Percentiles rank a stretch among this genome's conserved stretches.
phyloP scores from a whole-genome alignment of 2,797 vertebrate species.

The Chrysolophus pictus region DNA sequence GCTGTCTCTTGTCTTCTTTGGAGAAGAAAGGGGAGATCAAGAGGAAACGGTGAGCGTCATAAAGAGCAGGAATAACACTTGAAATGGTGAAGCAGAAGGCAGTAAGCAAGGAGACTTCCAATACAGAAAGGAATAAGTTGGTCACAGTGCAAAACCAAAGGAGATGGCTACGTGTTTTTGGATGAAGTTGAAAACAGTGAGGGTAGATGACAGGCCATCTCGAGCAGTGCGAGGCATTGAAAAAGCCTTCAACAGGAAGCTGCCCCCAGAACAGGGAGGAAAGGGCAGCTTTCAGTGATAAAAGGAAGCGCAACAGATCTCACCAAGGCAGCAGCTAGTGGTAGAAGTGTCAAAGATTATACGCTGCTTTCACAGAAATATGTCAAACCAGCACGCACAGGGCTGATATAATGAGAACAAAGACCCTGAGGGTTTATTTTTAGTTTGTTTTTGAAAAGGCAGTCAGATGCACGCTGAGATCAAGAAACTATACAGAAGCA shows the following conservation, averaged over 20 bases:
- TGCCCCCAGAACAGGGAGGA: neutral
- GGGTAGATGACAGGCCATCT: neutral
- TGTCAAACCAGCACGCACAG: rapidly evolving
- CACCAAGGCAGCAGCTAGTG: neutral
- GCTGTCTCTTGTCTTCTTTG: neutral
- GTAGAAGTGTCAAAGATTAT: slow-evolving; percentile 14
- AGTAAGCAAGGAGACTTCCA: neutral
- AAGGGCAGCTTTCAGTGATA: neutral
- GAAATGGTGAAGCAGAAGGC: neutral
- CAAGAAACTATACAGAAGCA: neutral
- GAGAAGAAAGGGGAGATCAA: neutral
- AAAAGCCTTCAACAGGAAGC: neutral
- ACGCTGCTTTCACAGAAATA: neutral
- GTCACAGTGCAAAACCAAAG: neutral
- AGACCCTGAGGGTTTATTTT: neutral
- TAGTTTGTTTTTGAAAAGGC: neutral
- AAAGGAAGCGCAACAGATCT: slow-evolving; percentile 20
- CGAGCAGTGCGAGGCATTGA: rapidly evolving
- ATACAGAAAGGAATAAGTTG: neutral
- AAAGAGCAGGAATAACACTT: neutral
- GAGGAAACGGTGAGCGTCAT: rapidly evolving
- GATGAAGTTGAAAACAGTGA: neutral
- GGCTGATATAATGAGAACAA: neutral
- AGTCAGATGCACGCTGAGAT: neutral
- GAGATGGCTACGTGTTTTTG: neutral